These are phyloP conservation scores for Heterodera schachtii DNA, from an alignment of 1,140 invertebrate species.

Conservation along the genomic window DNA sequence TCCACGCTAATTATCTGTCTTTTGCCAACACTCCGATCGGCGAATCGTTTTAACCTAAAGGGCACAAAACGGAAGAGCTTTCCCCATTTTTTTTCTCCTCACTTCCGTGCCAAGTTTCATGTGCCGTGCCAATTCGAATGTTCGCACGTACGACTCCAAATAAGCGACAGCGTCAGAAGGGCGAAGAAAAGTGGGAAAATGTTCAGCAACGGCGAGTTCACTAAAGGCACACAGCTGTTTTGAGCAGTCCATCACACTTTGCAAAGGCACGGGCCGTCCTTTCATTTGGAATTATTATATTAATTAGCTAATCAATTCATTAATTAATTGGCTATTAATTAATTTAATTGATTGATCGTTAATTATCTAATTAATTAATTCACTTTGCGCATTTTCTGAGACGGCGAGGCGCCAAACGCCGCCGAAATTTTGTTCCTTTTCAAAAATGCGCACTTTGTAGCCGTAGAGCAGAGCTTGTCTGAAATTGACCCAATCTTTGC, in stretches of 20 bases:
- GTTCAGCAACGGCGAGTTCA: slow-evolving; percentile 24
- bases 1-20: not conserved
- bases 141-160: slow-evolving; percentile 2
- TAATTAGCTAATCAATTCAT: too few species aligned
- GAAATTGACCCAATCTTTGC: slow-evolving; percentile 8
- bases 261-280: slow-evolving; percentile 6
- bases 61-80: not conserved
- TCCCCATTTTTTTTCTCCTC: not conserved
- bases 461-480: slow-evolving; percentile 32
- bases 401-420: slow-evolving; percentile 29
- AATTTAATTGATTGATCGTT: too few species aligned
- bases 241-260: slow-evolving; percentile 18
- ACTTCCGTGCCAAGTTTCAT: slow-evolving; percentile 18
- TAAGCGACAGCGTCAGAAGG: slow-evolving; percentile 18
- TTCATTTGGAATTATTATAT: slow-evolving; percentile 1
- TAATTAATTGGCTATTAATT: too few species aligned
- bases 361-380: not conserved
- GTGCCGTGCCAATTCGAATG: slow-evolving; percentile 13
- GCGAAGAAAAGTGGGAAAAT: slow-evolving; percentile 24
- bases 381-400: slow-evolving; percentile 23
- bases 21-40: slow-evolving; percentile 11
- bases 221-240: slow-evolving; percentile 30
- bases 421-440: slow-evolving; percentile 18
- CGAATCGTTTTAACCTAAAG: not conserved
- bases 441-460: slow-evolving; percentile 17